Evolutionary conservation across 2,888 invertebrate genomes (phyloP), one percentile per base, ranked within the genome.

Genomic region (Noctua janthina): DNA sequence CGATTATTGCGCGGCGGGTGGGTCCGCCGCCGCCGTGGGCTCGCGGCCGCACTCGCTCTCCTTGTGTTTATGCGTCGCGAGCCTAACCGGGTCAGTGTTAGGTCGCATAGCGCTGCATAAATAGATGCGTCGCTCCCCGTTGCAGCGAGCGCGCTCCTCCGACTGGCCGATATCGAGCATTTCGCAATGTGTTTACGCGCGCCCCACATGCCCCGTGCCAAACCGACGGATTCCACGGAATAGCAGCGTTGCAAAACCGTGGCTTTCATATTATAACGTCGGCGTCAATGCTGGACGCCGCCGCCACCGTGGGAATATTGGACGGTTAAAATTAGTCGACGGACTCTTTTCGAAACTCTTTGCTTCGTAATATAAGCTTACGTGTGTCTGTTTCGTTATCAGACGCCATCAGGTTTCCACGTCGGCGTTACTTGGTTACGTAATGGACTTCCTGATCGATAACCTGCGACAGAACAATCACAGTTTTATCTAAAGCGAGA

Each of bases 51-150:
- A 90, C 91, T 92, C 90, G 93, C 92, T 93, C 93, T 94, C 94
- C 94, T 95, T 95, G 95, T 95, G 95, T 95, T 95, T 94, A 95
- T 93, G 94, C 94, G 94, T 93, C 92, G 94, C 90, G 90, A 91
- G 90, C 91, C 94, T 95, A 96, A 96, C 95, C 95, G 93, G 96
- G 96, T 96, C 96, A 96, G 96, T 96, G 96, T 96, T 96, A 96
- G 96, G 96, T 95, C 96, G 94, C 95, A 96, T 95, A 95, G 95
- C 94, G 92, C 94, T 95, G 95, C 96, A 95, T 94, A 96, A 96
- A 96, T 96, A 96, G 96, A 94, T 91, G 91, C 91, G 87, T 90
- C 87, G 90, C 90, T 87, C 91, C 92, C 91, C 91, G 88, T 89
- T 91, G 91, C 91, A 88, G 87, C 91, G 90, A 87, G 87, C 91